Evolutionary conservation across 2,888 invertebrate genomes (phyloP).

Genomic region (Limenitis camilla): DNA sequence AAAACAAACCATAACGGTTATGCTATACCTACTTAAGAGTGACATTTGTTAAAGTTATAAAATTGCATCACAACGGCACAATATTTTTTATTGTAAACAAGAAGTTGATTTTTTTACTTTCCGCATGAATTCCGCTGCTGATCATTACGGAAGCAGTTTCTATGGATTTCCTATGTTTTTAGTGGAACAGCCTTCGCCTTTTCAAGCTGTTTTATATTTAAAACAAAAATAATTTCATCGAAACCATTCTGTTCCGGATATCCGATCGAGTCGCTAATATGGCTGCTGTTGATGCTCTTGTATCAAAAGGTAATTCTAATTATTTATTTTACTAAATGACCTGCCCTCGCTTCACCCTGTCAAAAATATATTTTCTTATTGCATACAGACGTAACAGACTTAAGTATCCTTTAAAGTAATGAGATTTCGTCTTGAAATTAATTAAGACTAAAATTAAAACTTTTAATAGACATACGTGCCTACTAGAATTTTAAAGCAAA

Average conservation of each 20-base stretch:
- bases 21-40: too few relatives aligned
- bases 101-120: conserved; percentile 31
- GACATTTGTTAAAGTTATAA: too few relatives aligned
- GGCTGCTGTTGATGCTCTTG: conserved; percentile 28
- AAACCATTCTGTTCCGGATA: conserved; percentile 42
- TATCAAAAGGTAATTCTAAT: conserved; percentile 4
- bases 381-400: too few relatives aligned
- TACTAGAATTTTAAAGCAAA: neutral
- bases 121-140: conserved; percentile 38
- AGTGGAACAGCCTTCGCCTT: conserved; percentile 33
- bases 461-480: too few relatives aligned
- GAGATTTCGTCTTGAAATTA: too few relatives aligned
- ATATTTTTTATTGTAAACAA: neutral
- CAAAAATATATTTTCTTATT: too few relatives aligned
- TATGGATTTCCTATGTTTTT: conserved; percentile 38
- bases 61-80: too few relatives aligned
- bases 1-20: too few relatives aligned
- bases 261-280: conserved; percentile 34
- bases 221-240: conserved; percentile 46
- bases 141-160: conserved; percentile 31
- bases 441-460: too few relatives aligned
- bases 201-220: conserved; percentile 47
- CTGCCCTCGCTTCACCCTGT: too few relatives aligned
- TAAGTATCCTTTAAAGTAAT: too few relatives aligned
- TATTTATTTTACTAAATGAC: neutral